Evolutionary conservation across 2,113 vertebrate species (phyloP), one percentile per base, ranked within the genome.

Genomic region (Felis chaus): DNA sequence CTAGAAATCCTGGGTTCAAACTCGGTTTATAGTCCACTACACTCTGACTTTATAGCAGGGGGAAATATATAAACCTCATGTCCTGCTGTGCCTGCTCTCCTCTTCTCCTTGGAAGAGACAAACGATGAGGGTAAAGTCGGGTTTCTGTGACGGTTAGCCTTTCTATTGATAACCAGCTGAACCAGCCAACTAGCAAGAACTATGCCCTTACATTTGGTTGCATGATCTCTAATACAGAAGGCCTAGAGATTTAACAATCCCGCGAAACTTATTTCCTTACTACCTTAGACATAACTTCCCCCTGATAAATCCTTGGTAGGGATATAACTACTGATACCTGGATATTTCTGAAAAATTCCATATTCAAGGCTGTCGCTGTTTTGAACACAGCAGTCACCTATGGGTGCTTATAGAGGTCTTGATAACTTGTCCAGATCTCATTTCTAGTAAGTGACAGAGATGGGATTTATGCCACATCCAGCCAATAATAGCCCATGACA

Each of bases 1-100:
- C 53, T 93, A 96, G 88, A 94, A 93, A 82, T 68, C 55, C 66
- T 84, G n/a, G 41, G 79, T 88, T 71, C 53, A 85, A 50, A 81
- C 7, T 48, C 83, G 71, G 29, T 84, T 16, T 82, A 16, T 3
- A 84, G 68, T 66, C 36, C 7, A 57, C 4, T 11, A 63, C 16
- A 41, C n/a, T 78, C n/a, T 93, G 48, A 95, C 95, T 91, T 85
- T 85, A 86, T 12, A 83, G 79, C 61, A 81, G 69, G 10, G 29
- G 12, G n/a, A 86, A 78, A 90, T 63, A 55, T 1, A 63, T 73
- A 97, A 85, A 31, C 27, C 33, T 68, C 48, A 15, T 27, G 10
- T 4, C 36, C 66, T 45, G 23, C 11, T 83, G 76, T 7, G 39
- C 29, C 14, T 36, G 7, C 21, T 91, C 41, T 71, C 16, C 16